Percentiles rank a stretch among this genome's conserved stretches.
Conservation (phyloP, 2,888 invertebrate species). For the Cryptocephalus moraei region DNA sequence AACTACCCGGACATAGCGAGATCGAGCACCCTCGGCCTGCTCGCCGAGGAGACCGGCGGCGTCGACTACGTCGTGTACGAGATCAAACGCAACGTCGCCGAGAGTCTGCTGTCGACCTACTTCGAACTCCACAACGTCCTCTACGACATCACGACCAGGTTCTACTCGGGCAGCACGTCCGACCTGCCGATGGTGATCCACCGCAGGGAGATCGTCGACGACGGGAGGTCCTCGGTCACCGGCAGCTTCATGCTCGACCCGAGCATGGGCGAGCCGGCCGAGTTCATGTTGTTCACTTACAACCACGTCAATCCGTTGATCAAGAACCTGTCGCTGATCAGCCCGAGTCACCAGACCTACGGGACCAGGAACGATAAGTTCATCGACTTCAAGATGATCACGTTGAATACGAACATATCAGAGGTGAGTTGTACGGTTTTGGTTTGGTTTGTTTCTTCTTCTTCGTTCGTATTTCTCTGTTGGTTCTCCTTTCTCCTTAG, state of each 20-base stretch:
- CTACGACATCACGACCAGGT: conserved; percentile 38
- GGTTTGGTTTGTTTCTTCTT: too few relatives aligned
- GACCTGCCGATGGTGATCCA: conserved; percentile 45
- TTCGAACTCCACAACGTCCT: conserved; percentile 43
- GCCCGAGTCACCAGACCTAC: conserved; percentile 41
- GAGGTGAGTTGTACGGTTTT: conserved; percentile 24
- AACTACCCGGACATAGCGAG: conserved; percentile 44
- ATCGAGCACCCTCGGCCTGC: conserved; percentile 36
- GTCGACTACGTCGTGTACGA: conserved; percentile 43
- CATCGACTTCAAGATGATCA: conserved; percentile 42
- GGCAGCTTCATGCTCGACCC: conserved; percentile 46
- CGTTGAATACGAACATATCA: conserved; percentile 41
- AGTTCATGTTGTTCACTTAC: conserved; percentile 44
- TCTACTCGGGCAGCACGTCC: conserved; percentile 38
- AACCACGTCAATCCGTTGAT: conserved; percentile 43
- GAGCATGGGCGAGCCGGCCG: conserved; percentile 42
- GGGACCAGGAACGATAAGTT: conserved; percentile 40
- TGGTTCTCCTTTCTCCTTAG: too few relatives aligned
- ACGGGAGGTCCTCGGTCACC: conserved; percentile 40
- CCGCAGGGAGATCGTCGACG: conserved; percentile 41
- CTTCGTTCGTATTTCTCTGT: too few relatives aligned
- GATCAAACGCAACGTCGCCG: conserved; percentile 42
- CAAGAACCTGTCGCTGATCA: conserved; percentile 39
- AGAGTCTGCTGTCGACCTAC: conserved; percentile 43
- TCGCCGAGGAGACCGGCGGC: conserved; percentile 40